Percentiles rank a stretch among this genome's conserved stretches.
Evolutionary conservation across 2,888 invertebrate species (phyloP).

Genomic region (Phengaris alcon): DNA sequence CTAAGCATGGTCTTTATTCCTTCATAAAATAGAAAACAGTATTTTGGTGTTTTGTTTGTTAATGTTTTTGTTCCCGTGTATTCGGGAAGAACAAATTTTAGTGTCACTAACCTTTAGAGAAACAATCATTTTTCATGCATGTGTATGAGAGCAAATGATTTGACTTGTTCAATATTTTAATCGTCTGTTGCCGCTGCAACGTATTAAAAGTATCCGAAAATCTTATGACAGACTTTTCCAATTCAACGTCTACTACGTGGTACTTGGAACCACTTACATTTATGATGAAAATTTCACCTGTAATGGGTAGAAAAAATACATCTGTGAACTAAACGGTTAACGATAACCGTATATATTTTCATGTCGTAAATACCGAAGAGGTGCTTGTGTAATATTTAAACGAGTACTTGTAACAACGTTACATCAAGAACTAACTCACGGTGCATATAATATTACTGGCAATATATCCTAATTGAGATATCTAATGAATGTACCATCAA

Average conservation of each 20-base stretch:
- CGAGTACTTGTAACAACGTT: no score
- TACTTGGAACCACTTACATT: conserved; percentile 64
- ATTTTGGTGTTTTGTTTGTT: no score
- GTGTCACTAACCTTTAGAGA: conserved; percentile 53
- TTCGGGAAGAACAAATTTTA: background rate
- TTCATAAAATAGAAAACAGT: background rate
- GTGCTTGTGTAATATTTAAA: no score
- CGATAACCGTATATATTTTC: background rate
- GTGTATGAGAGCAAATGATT: conserved; percentile 73
- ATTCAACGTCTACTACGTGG: conserved; percentile 65
- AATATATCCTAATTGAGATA: no score
- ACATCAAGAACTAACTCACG: no score
- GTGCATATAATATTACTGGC: no score
- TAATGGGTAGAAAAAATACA: background rate
- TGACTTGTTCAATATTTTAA: conserved; percentile 79
- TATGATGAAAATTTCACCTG: conserved; percentile 75
- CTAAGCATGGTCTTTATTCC: background rate
- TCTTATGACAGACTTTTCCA: conserved; percentile 71
- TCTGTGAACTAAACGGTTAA: no score
- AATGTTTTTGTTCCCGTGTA: background rate
- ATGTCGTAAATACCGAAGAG: no score
- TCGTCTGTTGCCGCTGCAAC: conserved; percentile 70
- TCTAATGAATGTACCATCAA: no score
- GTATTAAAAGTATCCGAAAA: conserved; percentile 81
- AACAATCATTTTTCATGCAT: conserved; percentile 77